phyloP scores from a whole-genome alignment of 2,888 invertebrate species.

The Calameuta idolon region DNA sequence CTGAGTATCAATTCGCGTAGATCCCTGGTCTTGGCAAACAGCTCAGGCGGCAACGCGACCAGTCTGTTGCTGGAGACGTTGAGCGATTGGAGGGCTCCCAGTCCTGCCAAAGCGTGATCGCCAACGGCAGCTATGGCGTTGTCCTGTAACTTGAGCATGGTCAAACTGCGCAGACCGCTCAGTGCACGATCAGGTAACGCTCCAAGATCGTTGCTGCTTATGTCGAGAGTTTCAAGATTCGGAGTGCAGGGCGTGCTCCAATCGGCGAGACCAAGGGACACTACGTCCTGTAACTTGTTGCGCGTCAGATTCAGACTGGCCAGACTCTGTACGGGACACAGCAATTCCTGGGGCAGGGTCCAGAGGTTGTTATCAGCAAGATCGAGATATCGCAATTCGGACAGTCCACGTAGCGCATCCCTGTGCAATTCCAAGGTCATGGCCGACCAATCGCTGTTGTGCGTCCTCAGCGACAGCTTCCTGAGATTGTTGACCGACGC shows the following conservation, averaged over 20 bases:
- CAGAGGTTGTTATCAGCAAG: slow-evolving; percentile 83
- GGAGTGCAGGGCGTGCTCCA: slow-evolving; percentile 79
- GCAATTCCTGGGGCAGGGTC: slow-evolving; percentile 78
- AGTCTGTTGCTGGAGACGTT: slow-evolving; percentile 85
- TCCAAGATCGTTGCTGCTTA: slow-evolving; percentile 81
- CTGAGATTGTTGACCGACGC: slow-evolving; percentile 76
- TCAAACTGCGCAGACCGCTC: slow-evolving; percentile 77
- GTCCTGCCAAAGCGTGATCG: slow-evolving; percentile 80
- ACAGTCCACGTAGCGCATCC: slow-evolving; percentile 78
- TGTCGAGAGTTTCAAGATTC: slow-evolving; percentile 77
- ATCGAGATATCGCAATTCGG: slow-evolving; percentile 76
- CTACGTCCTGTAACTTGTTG: slow-evolving; percentile 83
- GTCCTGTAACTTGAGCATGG: slow-evolving; percentile 79
- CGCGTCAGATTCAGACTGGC: slow-evolving; percentile 79
- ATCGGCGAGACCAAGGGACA: slow-evolving; percentile 80
- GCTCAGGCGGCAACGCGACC: slow-evolving; percentile 80
- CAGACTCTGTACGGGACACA: slow-evolving; percentile 79
- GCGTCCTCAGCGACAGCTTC: slow-evolving; percentile 77
- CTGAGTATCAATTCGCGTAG: slow-evolving; percentile 80
- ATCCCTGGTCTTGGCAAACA: slow-evolving; percentile 80
- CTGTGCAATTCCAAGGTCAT: slow-evolving; percentile 82
- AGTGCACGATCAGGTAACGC: slow-evolving; percentile 79
- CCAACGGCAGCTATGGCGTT: slow-evolving; percentile 81
- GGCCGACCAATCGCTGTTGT: slow-evolving; percentile 84
- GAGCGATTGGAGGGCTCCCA: slow-evolving; percentile 76